Percentiles rank a stretch among this genome's conserved stretches.
Conservation (phyloP, 1,140 invertebrate genomes). For the Pantala flavescens region DNA sequence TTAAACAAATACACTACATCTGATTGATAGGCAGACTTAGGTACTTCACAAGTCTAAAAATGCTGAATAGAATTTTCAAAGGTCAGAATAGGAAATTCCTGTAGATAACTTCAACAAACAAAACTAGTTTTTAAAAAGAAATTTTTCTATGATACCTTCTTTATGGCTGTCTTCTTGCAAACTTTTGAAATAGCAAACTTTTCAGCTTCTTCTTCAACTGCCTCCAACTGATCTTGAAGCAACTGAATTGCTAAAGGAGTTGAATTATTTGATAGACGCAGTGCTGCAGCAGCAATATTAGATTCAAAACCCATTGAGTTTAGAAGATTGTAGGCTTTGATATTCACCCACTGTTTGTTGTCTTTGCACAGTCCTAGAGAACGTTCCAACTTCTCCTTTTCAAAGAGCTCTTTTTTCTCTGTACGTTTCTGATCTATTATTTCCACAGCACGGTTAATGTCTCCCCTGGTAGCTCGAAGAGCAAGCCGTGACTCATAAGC, state of each 20-base stretch:
- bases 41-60: too few species aligned
- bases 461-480: conserved; percentile 47
- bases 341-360: conserved; percentile 42
- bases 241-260: conserved; percentile 51
- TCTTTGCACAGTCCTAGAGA: conserved; percentile 38
- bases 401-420: conserved; percentile 39
- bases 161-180: not conserved
- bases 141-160: not conserved
- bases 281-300: conserved; percentile 42
- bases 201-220: conserved; percentile 23
- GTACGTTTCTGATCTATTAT: conserved; percentile 47
- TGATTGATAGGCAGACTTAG: too few species aligned
- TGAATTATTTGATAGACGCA: conserved; percentile 55
- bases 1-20: not conserved
- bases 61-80: too few species aligned
- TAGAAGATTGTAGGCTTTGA: conserved; percentile 42
- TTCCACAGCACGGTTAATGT: conserved; percentile 48
- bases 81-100: too few species aligned
- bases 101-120: too few species aligned
- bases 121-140: too few species aligned
- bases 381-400: conserved; percentile 38
- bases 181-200: not conserved
- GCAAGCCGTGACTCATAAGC: conserved; percentile 50
- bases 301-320: conserved; percentile 53
- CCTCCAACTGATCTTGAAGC: conserved; percentile 46